These are phyloP conservation scores for Tethea ocularis DNA, from an alignment of 2,888 invertebrate genomes.

Conservation along the genomic window DNA sequence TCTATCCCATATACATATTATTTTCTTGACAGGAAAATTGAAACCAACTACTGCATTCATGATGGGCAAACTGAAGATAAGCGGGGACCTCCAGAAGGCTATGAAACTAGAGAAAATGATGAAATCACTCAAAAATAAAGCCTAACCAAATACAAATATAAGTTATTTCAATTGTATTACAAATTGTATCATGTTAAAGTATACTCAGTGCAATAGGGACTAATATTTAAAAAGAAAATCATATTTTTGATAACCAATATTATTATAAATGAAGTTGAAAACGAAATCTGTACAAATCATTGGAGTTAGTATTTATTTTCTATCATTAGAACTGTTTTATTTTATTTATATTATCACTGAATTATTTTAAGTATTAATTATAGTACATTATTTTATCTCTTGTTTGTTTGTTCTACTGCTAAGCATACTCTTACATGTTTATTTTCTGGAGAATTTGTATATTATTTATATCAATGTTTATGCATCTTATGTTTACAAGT, in stretches of 20 bases:
- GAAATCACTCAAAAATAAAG: constrained; percentile 88
- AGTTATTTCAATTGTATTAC: background rate
- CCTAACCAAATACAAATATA: constrained; percentile 37
- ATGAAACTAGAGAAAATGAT: constrained; percentile 97
- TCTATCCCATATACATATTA: background rate
- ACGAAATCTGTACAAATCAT: background rate
- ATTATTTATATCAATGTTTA: background rate
- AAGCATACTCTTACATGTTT: background rate
- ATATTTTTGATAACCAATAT: constrained; percentile 13
- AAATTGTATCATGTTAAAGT: constrained; percentile 5
- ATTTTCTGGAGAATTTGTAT: background rate
- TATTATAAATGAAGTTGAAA: constrained; percentile 12
- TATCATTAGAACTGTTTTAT: background rate
- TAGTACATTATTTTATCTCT: background rate
- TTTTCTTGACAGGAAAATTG: constrained; percentile 86
- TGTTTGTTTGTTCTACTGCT: background rate
- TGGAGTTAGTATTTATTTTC: background rate
- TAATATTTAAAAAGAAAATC: constrained; percentile 12
- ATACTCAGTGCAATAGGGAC: constrained; percentile 32
- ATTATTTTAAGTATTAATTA: background rate
- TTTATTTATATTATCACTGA: background rate
- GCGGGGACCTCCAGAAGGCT: constrained; percentile 96
- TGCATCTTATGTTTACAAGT: background rate
- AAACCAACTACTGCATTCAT: constrained; percentile 97
- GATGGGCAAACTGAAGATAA: constrained; percentile 97